Conservation (phyloP, 2,113 vertebrate genomes). For the Chamaea fasciata region DNA sequence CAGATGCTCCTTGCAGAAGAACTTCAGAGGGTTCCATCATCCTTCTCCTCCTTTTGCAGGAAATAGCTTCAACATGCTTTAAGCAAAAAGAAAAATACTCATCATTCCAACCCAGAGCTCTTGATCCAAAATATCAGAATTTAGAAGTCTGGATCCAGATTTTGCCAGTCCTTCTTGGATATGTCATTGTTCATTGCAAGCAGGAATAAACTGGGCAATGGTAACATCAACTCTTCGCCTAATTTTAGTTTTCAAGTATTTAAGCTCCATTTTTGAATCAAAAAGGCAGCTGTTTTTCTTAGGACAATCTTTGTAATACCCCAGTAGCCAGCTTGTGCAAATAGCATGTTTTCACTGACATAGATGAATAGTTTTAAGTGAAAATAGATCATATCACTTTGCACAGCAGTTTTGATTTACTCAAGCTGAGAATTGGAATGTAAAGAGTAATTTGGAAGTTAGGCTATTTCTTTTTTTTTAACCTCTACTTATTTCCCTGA, state of each 20-base stretch:
- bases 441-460: not conserved
- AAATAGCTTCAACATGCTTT: not conserved
- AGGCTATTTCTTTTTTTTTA: not conserved
- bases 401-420: not conserved
- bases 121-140: not conserved
- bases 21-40: constrained; percentile 2
- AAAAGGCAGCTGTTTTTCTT: not conserved
- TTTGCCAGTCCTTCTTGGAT: not conserved
- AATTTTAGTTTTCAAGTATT: not conserved
- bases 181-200: not conserved
- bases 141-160: not conserved
- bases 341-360: not conserved
- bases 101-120: not conserved
- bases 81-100: not conserved
- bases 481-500: not conserved
- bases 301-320: not conserved
- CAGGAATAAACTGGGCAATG: not conserved
- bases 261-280: not conserved
- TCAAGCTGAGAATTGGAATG: constrained; percentile 11
- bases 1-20: constrained; percentile 11
- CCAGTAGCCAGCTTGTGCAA: not conserved
- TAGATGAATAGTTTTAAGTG: not conserved
- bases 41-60: not conserved
- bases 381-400: not conserved
- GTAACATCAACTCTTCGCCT: not conserved